Percentiles rank a stretch among this genome's conserved stretches.
These are phyloP conservation scores for Chymomyza procnemis DNA, from an alignment of 2,888 invertebrate species.

Conservation along the genomic window DNA sequence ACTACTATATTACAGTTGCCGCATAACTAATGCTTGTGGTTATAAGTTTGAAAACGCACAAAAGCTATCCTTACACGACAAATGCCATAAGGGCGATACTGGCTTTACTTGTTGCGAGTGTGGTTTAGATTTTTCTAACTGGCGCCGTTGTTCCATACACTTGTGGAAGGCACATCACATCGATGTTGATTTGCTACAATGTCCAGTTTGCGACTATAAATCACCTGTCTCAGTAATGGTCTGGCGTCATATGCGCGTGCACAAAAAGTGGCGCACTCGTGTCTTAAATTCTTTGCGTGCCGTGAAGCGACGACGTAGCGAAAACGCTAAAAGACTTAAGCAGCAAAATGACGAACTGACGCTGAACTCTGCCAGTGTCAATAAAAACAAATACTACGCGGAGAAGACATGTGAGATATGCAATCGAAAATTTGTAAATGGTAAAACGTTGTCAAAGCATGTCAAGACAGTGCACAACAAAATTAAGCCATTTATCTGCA, in stretches of 20 bases:
- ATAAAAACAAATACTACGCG: slow-evolving; percentile 80
- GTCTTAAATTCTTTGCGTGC: slow-evolving; percentile 70
- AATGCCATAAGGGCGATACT: slow-evolving; percentile 78
- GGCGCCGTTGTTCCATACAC: slow-evolving; percentile 84
- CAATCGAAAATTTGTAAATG: slow-evolving; percentile 83
- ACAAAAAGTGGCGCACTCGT: slow-evolving; percentile 78
- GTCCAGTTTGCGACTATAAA: slow-evolving; percentile 81
- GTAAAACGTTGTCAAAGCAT: slow-evolving; percentile 84
- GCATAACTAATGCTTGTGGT: slow-evolving; percentile 80
- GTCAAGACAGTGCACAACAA: slow-evolving; percentile 86
- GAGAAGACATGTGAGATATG: slow-evolving; percentile 85
- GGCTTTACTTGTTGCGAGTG: slow-evolving; percentile 81
- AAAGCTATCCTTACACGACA: slow-evolving; percentile 79
- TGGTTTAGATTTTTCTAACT: slow-evolving; percentile 80
- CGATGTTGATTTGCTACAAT: slow-evolving; percentile 81
- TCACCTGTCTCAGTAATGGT: slow-evolving; percentile 81
- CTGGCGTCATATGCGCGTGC: slow-evolving; percentile 83
- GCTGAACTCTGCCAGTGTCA: slow-evolving; percentile 28
- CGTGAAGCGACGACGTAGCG: slow-evolving; percentile 52
- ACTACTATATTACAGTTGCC: slow-evolving; percentile 78
- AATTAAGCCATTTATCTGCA: slow-evolving; percentile 86
- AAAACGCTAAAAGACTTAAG: slow-evolving; percentile 42
- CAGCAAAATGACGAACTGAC: neutral
- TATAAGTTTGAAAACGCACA: slow-evolving; percentile 80
- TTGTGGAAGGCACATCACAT: slow-evolving; percentile 84